These are phyloP conservation scores for Pseudobourletiella spinata DNA, from an alignment of 1,140 invertebrate genomes.

Conservation along the genomic window DNA sequence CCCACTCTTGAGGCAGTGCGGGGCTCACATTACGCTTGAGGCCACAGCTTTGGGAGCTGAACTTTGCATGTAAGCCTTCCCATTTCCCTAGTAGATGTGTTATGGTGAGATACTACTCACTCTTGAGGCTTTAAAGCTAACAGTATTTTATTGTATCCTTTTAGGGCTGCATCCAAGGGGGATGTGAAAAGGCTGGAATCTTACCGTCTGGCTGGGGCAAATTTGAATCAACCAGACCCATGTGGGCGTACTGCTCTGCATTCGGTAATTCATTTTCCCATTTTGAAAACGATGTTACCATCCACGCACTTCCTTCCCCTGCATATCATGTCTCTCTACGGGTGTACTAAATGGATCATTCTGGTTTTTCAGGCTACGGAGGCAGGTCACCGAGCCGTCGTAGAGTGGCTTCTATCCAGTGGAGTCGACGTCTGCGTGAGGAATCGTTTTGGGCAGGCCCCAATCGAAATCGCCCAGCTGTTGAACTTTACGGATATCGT, in stretches of 20 bases:
- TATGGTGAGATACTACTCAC: neutral
- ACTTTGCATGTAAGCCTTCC: constrained; percentile 45
- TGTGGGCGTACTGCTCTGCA: constrained; percentile 55
- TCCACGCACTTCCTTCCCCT: too few relatives aligned
- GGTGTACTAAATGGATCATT: too few relatives aligned
- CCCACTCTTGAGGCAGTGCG: constrained; percentile 51
- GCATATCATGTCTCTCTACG: too few relatives aligned
- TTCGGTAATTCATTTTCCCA: constrained; percentile 43
- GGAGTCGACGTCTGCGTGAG: constrained; percentile 38
- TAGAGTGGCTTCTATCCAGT: constrained; percentile 44
- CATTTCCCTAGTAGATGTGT: neutral
- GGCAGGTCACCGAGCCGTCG: constrained; percentile 41
- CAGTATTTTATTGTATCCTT: constrained; percentile 14
- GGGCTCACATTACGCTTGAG: constrained; percentile 49
- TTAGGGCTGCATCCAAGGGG: constrained; percentile 49
- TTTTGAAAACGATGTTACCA: too few relatives aligned
- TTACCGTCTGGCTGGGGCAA: constrained; percentile 53
- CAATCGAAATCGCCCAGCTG: constrained; percentile 44
- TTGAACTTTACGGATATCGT: constrained; percentile 37
- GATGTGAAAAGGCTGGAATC: constrained; percentile 50
- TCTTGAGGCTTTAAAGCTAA: neutral
- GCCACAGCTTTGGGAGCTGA: constrained; percentile 49
- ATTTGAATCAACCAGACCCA: constrained; percentile 50
- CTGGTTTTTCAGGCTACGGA: constrained; percentile 40
- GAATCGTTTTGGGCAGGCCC: constrained; percentile 45